Base-by-base conservation (phyloP, 1,140 invertebrate genomes). In the Agraylea sexmaculata region DNA sequence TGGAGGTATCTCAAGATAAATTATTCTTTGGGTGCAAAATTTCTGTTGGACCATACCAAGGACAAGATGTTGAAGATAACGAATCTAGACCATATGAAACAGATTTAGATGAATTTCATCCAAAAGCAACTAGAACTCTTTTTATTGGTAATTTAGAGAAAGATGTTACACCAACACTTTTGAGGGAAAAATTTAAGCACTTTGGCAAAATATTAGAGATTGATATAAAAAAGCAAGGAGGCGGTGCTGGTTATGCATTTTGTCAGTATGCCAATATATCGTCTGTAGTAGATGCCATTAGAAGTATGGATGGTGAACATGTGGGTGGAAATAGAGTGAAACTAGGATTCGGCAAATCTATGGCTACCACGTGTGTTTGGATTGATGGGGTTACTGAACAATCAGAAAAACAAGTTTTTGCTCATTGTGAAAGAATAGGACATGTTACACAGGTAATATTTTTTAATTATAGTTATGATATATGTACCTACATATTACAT, bases 141-240 rank as follows among this genome's bases (percentile, higher is more conserved):
- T 74, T 74, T 53, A 73, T 74, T 50, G 71, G 92, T 40, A 95
- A 96, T 60, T 71, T 98, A 48, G 92, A 96, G 53, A 93, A 93
- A 59, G 88, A 93, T 53, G 85, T 93, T 28, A 89, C 88, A 8
- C 76, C 78, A 35, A 74, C 80, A 29, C 87, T 94, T 55, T 69
- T 98, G 40, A 73, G 85, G 43, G 86, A 89, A 48, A 85, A 87
- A 58, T 95, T 96, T 59, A 86, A 92, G 48, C 80, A 83, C 40
- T 96, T 91, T 67, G 93, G 92, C 12, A 85, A 94, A 62, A 95
- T 98, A 53, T 87, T 97, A 51, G 92, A 95, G 70, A 90, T 96
- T 58, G 91, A 96, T 60, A 91, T 96, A 46, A 95, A 95, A 58
- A 91, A 92, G 62, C 89, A 93, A 60, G 66, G 62, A 42, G 62